Evolutionary conservation across 2,113 vertebrate species (phyloP).

Genomic region (Rissa tridactyla): DNA sequence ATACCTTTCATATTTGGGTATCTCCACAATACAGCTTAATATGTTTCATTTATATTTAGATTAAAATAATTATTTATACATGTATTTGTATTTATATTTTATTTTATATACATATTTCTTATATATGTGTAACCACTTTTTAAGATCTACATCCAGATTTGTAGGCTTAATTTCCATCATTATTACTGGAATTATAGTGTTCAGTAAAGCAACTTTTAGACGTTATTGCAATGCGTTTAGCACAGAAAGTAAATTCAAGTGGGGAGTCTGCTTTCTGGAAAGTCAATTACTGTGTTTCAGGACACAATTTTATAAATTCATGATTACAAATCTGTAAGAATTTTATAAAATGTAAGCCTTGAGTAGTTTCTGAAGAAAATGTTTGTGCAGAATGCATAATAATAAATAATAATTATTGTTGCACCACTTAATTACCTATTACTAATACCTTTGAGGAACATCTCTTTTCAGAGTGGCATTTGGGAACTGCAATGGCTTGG

Average conservation of each 20-base stretch:
- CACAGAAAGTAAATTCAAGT: not conserved
- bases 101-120: not conserved
- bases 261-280: not conserved
- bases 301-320: not conserved
- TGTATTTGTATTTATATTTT: not conserved
- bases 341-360: not conserved
- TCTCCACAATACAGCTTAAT: not conserved
- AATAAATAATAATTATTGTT: not conserved
- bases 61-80: not conserved
- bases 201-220: not conserved
- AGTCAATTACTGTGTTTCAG: not conserved
- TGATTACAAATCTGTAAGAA: not conserved
- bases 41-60: not conserved
- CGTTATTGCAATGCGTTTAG: not conserved
- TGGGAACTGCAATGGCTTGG: slow-evolving; percentile 93
- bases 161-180: not conserved
- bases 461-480: slow-evolving; percentile 85
- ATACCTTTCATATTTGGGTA: not conserved
- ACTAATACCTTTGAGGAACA: not conserved
- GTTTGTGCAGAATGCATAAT: not conserved
- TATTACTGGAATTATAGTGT: not conserved
- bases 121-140: not conserved
- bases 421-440: not conserved
- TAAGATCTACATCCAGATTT: not conserved
- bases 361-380: not conserved